A percentile compares a stretch with the other conserved stretches of the same genome.
phyloP scores from a whole-genome alignment of 2,113 vertebrate species.

The Kryptolebias marmoratus region DNA sequence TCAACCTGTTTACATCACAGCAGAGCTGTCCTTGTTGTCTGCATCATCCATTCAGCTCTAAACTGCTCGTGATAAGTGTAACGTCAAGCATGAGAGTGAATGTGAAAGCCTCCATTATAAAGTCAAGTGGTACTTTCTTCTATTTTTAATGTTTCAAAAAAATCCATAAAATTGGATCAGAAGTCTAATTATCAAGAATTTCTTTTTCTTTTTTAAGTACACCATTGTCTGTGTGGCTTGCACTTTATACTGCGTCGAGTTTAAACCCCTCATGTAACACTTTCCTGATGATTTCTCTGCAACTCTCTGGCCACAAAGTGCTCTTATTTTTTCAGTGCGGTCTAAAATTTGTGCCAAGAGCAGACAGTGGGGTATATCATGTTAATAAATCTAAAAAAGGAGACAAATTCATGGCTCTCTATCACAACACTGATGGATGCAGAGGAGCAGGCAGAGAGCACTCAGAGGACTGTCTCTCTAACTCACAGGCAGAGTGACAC shows the following conservation, averaged over 20 bases:
- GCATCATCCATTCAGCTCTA: constrained; percentile 19
- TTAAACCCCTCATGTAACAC: constrained; percentile 20
- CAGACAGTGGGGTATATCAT: constrained; percentile 62
- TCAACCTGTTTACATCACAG: neutral
- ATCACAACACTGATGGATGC: constrained; percentile 59
- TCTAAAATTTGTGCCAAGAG: constrained; percentile 45
- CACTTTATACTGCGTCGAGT: neutral
- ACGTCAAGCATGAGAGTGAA: constrained; percentile 58
- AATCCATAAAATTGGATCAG: constrained; percentile 20
- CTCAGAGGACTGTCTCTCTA: constrained; percentile 57
- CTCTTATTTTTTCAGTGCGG: constrained; percentile 47
- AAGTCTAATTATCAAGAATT: constrained; percentile 20
- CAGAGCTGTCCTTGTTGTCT: constrained; percentile 15
- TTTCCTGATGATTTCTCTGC: constrained; percentile 24
- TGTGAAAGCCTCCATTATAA: constrained; percentile 61
- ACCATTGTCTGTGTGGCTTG: neutral
- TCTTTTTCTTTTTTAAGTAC: constrained; percentile 4
- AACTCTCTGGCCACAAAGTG: constrained; percentile 30
- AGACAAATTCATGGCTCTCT: constrained; percentile 62
- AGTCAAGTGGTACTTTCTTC: constrained; percentile 41
- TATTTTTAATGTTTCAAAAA: constrained; percentile 24
- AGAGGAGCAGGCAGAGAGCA: constrained; percentile 48
- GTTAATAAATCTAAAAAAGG: constrained; percentile 69
- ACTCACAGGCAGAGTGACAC: constrained; percentile 47
- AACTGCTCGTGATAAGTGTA: constrained; percentile 15